Percentiles rank a stretch among this genome's conserved stretches.
Evolutionary conservation across 2,888 invertebrate species (phyloP).

Genomic region (Cheilosia pagana): DNA sequence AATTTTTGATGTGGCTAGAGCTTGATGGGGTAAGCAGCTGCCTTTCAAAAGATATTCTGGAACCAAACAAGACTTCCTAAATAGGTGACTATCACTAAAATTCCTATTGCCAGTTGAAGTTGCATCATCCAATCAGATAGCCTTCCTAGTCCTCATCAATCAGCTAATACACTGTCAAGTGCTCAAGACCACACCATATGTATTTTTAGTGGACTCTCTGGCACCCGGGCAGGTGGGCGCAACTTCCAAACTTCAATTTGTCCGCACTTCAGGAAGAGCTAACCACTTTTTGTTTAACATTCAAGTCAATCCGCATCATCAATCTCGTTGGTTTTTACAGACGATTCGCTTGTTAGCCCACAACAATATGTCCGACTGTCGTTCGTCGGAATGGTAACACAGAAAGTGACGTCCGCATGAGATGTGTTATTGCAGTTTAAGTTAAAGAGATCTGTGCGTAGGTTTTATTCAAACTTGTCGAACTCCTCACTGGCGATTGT

Average conservation of each 20-base stretch:
- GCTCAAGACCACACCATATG: too few species aligned
- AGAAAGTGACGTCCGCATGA: not conserved
- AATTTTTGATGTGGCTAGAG: too few species aligned
- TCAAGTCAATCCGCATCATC: not conserved
- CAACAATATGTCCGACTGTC: conserved; percentile 20
- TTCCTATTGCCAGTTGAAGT: too few species aligned
- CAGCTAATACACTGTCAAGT: too few species aligned
- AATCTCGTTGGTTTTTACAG: not conserved
- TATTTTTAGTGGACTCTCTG: conserved; percentile 16
- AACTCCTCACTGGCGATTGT: conserved; percentile 12
- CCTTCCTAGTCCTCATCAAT: too few species aligned
- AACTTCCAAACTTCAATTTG: conserved; percentile 6
- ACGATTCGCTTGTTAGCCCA: not conserved
- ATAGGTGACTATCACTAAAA: too few species aligned
- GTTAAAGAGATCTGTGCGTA: not conserved
- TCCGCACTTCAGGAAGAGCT: not conserved
- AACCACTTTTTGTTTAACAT: conserved; percentile 5
- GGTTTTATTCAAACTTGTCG: conserved; percentile 1
- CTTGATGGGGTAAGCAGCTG: too few species aligned
- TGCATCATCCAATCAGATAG: too few species aligned
- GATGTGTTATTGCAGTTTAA: conserved; percentile 3
- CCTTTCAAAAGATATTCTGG: too few species aligned
- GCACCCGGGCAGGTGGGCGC: not conserved
- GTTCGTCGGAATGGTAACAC: conserved; percentile 2
- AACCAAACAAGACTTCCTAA: too few species aligned